Base-by-base conservation (phyloP, 2,113 vertebrate species). In the Eidolon helvum region DNA sequence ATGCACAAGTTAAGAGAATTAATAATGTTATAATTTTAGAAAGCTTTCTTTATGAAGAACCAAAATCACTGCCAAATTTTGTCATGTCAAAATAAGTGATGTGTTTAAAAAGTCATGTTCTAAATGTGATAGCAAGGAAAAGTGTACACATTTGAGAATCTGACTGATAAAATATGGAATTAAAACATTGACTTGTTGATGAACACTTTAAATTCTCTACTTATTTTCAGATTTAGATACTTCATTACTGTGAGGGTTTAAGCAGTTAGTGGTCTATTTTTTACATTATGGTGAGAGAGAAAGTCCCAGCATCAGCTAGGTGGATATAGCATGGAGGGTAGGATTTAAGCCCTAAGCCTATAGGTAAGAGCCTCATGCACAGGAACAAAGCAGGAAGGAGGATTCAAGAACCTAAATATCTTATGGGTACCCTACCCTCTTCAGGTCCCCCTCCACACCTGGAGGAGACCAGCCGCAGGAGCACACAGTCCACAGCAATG, bases 11-110 rank as follows among this genome's bases (percentile, higher is more conserved):
- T 92, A 78, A 83, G 2, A 35, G 48, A 93, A 95, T 77, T 90
- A 95, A 72, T 78, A 69, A 82, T 57, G 30, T 83, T 75, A 43
- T 8, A 91, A 59, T 88, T 96, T 91, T 71, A 83, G 72, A 69
- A 75, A 63, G 14, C 4, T 61, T 96, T 59, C 19, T 90, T 86
- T 69, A 35, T 71, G 35, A 85, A 71, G 84, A 92, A 66, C 14
- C 45, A 75, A 92, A 96, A 92, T 24, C 63, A 43, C 19, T 68
- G 65, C 40, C 90, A 97, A 91, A 61, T 87, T 63, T 50, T 77
- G 50, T 77, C n/a, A 90, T 87, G 86, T 90, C 45, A 91, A 96
- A 95, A 83, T 72, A 78, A 66, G 0, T 91, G 24, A 71, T 71
- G 11, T 45, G 19, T 77, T 87, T 16, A 61, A 84, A 83, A 50